Base-by-base conservation (phyloP, 2,888 invertebrate species). In the Nomada lathburiana region DNA sequence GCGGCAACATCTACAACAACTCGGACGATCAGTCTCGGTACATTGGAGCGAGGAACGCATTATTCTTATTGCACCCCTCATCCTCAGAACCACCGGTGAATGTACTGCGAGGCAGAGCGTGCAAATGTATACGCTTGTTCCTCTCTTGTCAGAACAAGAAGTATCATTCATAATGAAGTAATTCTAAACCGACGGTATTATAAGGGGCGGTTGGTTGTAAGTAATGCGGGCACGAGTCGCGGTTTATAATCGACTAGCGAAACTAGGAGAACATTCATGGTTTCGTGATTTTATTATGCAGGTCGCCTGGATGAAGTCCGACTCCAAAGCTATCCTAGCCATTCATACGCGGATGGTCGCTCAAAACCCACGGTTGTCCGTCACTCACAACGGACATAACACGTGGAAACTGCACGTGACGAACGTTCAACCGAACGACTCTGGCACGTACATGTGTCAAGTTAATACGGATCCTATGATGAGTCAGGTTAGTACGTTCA, bases 371-470 rank as follows among this genome's bases (percentile, higher is more conserved):
- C 96, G 98, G 69, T 95, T 98, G 90, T 96, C 97, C 74, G 98
- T 98, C 91, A 97, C 98, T 82, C 98, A 98, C 95, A 98, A 98
- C 94, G 98, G 98, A 89, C 98, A 98, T 95, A 97, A 98, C 94
- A 98, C 98, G 90, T 98, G 98, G 98, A 98, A 97, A 94, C 95
- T 98, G 91, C 97, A 97, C 95, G 97, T 98, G 94, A 96, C 96
- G 92, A 97, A 98, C 93, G 98, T 98, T 84, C 98, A 98, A 94
- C 96, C 97, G 92, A 97, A 97, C 94, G 98, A 98, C 94, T 97
- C 97, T 47, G 98, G 98, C 90, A 97, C 97, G 70, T 98, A 98
- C 95, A 98, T 98, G 98, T 98, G 98, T 94, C 98, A 98, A 94
- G 97, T 98, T 91, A 98, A 98, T 94, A 98, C 98, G 78, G 97